These are phyloP conservation scores for Podiceps cristatus DNA, from an alignment of 2,113 vertebrate genomes.

Conservation along the genomic window DNA sequence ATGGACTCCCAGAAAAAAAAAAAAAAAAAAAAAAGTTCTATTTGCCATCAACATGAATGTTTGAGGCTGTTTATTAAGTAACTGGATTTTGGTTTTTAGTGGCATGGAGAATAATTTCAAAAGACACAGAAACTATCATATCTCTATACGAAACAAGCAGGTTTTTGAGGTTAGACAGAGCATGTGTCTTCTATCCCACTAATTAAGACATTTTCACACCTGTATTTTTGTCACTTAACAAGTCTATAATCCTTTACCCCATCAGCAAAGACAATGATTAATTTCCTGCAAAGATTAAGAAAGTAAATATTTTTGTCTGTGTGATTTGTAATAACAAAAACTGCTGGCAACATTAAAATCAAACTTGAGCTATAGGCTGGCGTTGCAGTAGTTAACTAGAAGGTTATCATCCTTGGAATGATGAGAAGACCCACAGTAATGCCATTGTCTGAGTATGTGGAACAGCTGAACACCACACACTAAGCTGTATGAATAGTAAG, in stretches of 20 bases:
- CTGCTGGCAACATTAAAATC: background rate
- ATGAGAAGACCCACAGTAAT: background rate
- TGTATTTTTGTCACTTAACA: background rate
- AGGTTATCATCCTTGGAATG: background rate
- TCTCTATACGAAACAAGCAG: background rate
- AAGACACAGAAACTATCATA: background rate
- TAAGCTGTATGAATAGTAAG: background rate
- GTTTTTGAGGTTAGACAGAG: background rate
- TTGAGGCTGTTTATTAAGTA: background rate
- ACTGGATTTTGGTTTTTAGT: background rate
- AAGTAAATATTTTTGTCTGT: background rate
- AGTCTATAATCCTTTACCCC: background rate
- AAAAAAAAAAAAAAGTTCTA: background rate
- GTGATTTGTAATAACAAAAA: background rate
- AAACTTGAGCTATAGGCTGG: background rate
- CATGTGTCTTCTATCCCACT: background rate
- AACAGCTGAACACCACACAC: background rate
- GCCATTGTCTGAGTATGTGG: rapidly evolving
- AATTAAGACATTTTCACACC: background rate
- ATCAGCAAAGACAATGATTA: background rate
- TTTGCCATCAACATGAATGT: background rate
- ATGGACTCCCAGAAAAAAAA: background rate
- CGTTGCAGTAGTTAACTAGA: background rate
- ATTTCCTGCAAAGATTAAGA: background rate
- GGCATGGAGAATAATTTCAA: background rate